These are phyloP conservation scores for Carabus problematicus DNA, from an alignment of 2,888 invertebrate genomes.

Conservation along the genomic window DNA sequence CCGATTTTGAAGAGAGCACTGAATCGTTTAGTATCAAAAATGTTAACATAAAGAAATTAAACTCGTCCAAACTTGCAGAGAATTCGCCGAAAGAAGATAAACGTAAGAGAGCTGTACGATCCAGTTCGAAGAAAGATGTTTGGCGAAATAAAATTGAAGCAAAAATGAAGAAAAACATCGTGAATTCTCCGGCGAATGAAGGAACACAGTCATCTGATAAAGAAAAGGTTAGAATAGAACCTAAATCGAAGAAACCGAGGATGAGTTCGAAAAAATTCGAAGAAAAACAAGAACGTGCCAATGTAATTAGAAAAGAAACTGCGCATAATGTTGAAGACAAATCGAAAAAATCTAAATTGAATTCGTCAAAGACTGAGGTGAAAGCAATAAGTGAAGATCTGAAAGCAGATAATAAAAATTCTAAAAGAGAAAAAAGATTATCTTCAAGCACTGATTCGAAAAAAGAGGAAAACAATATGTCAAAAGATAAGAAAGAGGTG, in stretches of 20 bases:
- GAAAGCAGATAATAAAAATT: not conserved
- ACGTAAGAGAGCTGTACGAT: too few species aligned
- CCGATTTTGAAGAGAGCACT: too few species aligned
- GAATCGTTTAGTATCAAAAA: too few species aligned
- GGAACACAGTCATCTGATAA: not conserved
- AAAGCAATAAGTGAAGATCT: conserved; percentile 5
- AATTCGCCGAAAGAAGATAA: too few species aligned
- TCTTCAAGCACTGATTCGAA: not conserved
- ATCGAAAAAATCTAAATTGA: not conserved
- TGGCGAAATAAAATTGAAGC: not conserved
- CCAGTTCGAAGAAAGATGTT: not conserved
- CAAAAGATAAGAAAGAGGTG: not conserved
- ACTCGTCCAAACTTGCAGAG: too few species aligned
- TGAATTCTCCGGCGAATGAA: not conserved
- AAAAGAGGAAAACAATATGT: not conserved
- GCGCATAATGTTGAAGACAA: not conserved
- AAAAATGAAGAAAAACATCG: not conserved
- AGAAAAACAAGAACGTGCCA: not conserved
- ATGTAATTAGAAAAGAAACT: not conserved
- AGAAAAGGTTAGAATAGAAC: not conserved
- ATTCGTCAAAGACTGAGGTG: not conserved
- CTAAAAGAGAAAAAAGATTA: not conserved
- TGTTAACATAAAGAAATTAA: too few species aligned
- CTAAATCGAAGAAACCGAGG: conserved; percentile 4
- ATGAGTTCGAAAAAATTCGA: not conserved